Conservation (phyloP, 2,113 vertebrate genomes). For the Pelvicachromis taeniatus region DNA sequence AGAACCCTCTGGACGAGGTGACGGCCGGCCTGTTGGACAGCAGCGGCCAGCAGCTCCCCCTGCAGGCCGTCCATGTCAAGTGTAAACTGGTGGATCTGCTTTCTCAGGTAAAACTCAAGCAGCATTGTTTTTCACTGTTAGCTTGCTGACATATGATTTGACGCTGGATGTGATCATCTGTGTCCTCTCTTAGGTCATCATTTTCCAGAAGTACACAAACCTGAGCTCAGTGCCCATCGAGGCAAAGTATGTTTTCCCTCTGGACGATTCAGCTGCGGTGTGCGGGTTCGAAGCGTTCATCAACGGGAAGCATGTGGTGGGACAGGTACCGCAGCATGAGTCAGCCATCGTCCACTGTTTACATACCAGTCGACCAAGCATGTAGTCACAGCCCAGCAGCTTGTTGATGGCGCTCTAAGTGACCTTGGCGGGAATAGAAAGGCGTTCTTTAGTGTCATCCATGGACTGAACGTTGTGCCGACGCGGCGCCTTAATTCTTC, state of each 20-base stretch:
- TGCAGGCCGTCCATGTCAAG: constrained; percentile 77
- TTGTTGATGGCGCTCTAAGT: too few species aligned
- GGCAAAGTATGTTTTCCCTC: constrained; percentile 86
- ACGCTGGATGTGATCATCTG: not conserved
- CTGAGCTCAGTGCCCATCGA: constrained; percentile 75
- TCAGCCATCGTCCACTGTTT: not conserved
- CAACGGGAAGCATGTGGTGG: constrained; percentile 84
- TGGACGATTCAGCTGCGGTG: constrained; percentile 83
- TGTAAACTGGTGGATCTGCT: constrained; percentile 80
- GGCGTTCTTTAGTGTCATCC: too few species aligned
- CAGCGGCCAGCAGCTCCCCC: constrained; percentile 73
- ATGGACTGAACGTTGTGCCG: too few species aligned
- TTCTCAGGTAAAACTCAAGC: constrained; percentile 68
- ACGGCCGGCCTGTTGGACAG: constrained; percentile 74
- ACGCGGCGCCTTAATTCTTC: too few species aligned
- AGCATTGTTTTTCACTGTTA: rapidly evolving
- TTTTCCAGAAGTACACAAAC: constrained; percentile 87
- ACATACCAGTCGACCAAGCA: rapidly evolving
- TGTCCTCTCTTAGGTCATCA: constrained; percentile 69
- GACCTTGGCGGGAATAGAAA: too few species aligned
- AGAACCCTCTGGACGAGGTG: constrained; percentile 46
- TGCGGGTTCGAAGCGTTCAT: constrained; percentile 92
- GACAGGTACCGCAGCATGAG: constrained; percentile 71
- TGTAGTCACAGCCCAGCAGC: too few species aligned
- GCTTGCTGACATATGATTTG: not conserved